These are phyloP conservation scores for Gallinago solitaria DNA, from an alignment of 2,797 vertebrate species.

Conservation along the genomic window DNA sequence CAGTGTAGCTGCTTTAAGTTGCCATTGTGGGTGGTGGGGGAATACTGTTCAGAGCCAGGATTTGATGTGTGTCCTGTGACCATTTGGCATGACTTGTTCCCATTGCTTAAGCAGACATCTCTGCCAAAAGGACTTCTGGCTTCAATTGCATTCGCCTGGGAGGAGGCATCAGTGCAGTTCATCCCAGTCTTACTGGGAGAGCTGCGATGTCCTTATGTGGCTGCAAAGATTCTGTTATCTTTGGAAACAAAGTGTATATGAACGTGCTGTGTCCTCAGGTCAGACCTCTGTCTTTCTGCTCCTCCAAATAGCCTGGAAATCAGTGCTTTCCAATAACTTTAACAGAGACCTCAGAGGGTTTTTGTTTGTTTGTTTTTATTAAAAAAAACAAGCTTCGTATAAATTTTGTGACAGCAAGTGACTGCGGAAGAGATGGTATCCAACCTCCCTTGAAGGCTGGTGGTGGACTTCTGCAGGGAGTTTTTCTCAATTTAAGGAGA, in stretches of 20 bases:
- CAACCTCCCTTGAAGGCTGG: neutral
- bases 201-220: neutral
- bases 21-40: neutral
- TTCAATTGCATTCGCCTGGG: neutral
- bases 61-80: constrained; percentile 36
- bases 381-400: neutral
- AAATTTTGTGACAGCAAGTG: neutral
- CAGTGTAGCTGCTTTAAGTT: neutral
- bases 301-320: neutral
- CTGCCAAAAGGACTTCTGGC: constrained; percentile 44
- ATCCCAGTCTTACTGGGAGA: neutral
- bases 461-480: neutral
- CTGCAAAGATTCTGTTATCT: neutral
- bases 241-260: neutral
- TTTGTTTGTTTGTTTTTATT: neutral
- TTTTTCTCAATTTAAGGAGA: neutral
- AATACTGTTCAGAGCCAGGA: neutral
- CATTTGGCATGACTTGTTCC: neutral
- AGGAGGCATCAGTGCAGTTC: neutral
- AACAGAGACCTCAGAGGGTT: neutral
- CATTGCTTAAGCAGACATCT: neutral
- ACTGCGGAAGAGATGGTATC: neutral
- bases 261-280: neutral
- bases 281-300: neutral
- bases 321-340: neutral